These are phyloP conservation scores for Ornithoptera priamus DNA, from an alignment of 2,888 invertebrate genomes.

Conservation along the genomic window DNA sequence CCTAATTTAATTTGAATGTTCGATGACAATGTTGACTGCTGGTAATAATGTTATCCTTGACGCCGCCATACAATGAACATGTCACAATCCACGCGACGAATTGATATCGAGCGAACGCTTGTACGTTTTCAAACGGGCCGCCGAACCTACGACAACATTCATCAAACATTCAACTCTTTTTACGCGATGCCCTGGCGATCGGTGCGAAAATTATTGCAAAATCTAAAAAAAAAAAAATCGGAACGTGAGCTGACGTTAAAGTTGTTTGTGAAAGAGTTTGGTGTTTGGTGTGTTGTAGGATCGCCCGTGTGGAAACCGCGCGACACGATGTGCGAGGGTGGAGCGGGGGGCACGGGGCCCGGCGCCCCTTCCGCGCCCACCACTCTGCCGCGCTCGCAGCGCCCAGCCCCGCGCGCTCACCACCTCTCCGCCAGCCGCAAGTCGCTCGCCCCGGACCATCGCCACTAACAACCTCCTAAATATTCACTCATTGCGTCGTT, in stretches of 20 bases:
- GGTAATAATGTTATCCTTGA: slow-evolving; percentile 36
- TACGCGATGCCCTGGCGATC: slow-evolving; percentile 63
- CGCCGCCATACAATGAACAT: slow-evolving; percentile 18
- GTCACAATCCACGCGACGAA: slow-evolving; percentile 11
- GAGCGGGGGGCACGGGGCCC: slow-evolving; percentile 41
- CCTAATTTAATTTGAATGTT: slow-evolving; percentile 66
- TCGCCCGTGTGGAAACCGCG: slow-evolving; percentile 99
- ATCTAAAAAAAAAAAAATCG: slow-evolving; percentile 11
- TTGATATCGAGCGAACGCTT: slow-evolving; percentile 28
- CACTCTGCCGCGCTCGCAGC: slow-evolving; percentile 72
- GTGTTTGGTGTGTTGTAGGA: slow-evolving; percentile 89
- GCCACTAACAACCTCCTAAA: slow-evolving; percentile 51
- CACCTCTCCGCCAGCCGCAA: slow-evolving; percentile 78
- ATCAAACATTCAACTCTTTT: slow-evolving; percentile 82
- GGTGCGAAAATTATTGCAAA: slow-evolving; percentile 52
- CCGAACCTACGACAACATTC: slow-evolving; percentile 68
- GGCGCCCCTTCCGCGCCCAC: slow-evolving; percentile 57
- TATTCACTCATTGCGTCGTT: slow-evolving; percentile 3
- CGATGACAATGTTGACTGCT: slow-evolving; percentile 73
- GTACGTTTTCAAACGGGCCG: slow-evolving; percentile 38
- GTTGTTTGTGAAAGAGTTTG: slow-evolving; percentile 70
- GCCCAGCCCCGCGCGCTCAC: slow-evolving; percentile 67
- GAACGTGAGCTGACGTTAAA: slow-evolving; percentile 40
- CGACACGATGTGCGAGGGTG: slow-evolving; percentile 85
- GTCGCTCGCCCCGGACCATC: slow-evolving; percentile 77